Conservation (phyloP, 2,113 vertebrate species). For the Trichomycterus rosablanca region DNA sequence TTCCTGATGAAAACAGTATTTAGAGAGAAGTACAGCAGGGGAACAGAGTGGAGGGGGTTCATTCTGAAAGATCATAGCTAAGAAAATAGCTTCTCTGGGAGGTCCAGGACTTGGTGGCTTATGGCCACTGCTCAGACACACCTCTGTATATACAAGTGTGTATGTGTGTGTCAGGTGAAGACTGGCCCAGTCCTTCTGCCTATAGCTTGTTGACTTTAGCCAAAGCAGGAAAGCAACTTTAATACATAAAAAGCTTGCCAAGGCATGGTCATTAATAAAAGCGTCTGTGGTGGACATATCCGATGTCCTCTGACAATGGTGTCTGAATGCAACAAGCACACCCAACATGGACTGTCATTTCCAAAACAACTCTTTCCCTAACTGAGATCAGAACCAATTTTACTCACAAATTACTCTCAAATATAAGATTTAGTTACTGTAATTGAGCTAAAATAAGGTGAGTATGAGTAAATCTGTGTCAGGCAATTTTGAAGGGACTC, state of each 20-base stretch:
- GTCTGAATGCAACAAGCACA: slow-evolving; percentile 75
- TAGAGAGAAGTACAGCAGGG: slow-evolving; percentile 4
- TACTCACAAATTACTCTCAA: no score
- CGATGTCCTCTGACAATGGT: slow-evolving; percentile 87
- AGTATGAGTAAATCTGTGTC: no score
- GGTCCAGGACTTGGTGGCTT: slow-evolving; percentile 49
- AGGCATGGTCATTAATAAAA: slow-evolving; percentile 91
- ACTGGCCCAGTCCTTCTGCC: slow-evolving; percentile 55
- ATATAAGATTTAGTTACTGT: no score
- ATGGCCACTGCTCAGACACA: slow-evolving; percentile 47
- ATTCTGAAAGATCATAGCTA: neutral
- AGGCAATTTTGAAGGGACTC: no score
- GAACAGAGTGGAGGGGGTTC: neutral
- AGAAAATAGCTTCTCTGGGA: neutral
- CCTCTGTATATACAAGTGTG: slow-evolving; percentile 7
- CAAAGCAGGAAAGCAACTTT: slow-evolving; percentile 93
- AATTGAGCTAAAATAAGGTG: no score
- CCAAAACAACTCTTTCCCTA: no score
- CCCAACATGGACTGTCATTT: no score
- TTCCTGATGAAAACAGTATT: slow-evolving; percentile 29
- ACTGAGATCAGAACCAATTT: no score
- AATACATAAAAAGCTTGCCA: slow-evolving; percentile 97
- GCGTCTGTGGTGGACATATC: slow-evolving; percentile 88
- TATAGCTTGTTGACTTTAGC: slow-evolving; percentile 87
- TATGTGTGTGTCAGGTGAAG: neutral